Percentiles rank a stretch among this genome's conserved stretches.
Conservation (phyloP, 2,888 invertebrate species). For the Pheosia tremula region DNA sequence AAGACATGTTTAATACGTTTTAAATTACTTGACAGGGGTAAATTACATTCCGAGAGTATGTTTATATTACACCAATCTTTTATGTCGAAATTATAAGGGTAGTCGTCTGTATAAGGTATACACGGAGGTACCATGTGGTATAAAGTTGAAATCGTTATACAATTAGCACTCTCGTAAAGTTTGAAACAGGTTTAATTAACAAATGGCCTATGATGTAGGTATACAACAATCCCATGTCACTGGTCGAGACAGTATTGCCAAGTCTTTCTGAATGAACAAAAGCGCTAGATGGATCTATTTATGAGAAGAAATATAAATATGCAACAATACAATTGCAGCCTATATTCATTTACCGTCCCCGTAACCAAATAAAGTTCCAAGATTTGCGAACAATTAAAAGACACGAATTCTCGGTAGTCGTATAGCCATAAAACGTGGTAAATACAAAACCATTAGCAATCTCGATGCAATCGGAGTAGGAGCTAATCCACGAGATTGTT, state of each 20-base stretch:
- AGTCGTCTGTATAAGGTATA: neutral
- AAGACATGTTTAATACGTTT: slow-evolving; percentile 28
- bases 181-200: neutral
- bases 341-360: no score
- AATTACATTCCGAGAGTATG: slow-evolving; percentile 12
- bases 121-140: slow-evolving; percentile 10
- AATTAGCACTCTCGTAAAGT: neutral
- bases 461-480: slow-evolving; percentile 38
- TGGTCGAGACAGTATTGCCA: no score
- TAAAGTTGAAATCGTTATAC: slow-evolving; percentile 11
- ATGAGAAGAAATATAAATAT: no score
- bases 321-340: no score
- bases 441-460: slow-evolving; percentile 55
- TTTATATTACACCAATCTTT: slow-evolving; percentile 10
- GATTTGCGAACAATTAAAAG: slow-evolving; percentile 1
- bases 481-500: slow-evolving; percentile 59
- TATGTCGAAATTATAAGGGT: slow-evolving; percentile 11
- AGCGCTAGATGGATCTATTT: no score
- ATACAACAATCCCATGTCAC: neutral
- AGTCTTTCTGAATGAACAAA: no score
- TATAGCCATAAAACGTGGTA: slow-evolving; percentile 34
- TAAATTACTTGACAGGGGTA: slow-evolving; percentile 21
- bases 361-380: neutral
- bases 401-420: slow-evolving; percentile 23
- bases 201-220: neutral